Base-by-base conservation (phyloP, 2,113 vertebrate species). In the Hippocampus guttulatus region DNA sequence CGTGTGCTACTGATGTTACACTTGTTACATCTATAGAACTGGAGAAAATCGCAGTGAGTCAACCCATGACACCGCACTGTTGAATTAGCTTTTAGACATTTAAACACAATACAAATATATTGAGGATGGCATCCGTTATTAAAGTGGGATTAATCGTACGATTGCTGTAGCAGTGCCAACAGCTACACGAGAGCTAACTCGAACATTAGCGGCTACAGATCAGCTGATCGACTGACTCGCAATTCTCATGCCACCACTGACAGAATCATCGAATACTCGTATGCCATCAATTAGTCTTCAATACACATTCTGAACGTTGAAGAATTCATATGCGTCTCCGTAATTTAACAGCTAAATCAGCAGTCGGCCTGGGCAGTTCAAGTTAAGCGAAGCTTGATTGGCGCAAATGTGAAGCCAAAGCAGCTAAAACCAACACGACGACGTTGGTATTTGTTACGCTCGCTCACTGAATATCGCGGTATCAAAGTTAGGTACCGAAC, bases 341-440 rank as follows among this genome's bases (percentile, higher is more conserved):
- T 15, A 51, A 30, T 20, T 67, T 70, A 64, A 74, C 21, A 27
- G 38, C 55, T 78, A 75, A 73, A 83, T 77, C 57, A 75, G 64
- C 30, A 61, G 15, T 81, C 68, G 87, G 89, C 87, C 89, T 88
- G 23, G n/a, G 30, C 12, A 27, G 85, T 85, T 87, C 84, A 75
- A 58, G 69, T 76, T 81, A 75, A 55, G 71, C 79, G 89, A 88
- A 33, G 84, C 81, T 78, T 43, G 43, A 68, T 69, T 65, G 61
- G 55, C 82, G 65, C 73, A 60, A 80, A 78, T 61, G 65, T 77
- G 64, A 81, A 80, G 81, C 77, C 63, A 72, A 71, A 70, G 84
- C 80, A 82, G 85, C 87, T 76, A n/a, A 76, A 84, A 69, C 65
- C 49, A 79, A 74, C 67, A 77, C 54, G 16, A 25, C 63, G 60